Percentiles rank a stretch among this genome's conserved stretches.
These are phyloP conservation scores for Calameuta idolon DNA, from an alignment of 2,888 invertebrate genomes.

Conservation along the genomic window DNA sequence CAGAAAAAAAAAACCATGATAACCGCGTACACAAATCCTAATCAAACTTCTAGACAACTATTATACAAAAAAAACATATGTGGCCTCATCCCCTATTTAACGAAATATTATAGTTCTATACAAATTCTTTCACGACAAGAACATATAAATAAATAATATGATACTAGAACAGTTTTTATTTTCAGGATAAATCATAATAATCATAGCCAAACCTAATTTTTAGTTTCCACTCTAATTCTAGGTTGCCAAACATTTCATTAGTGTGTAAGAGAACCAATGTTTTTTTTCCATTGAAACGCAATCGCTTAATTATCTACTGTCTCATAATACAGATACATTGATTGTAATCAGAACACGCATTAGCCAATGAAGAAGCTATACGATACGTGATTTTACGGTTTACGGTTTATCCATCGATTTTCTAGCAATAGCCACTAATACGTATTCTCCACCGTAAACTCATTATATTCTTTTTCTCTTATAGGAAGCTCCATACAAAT, in stretches of 20 bases:
- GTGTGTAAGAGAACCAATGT: neutral
- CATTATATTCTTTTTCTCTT: slow-evolving; percentile 40
- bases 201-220: neutral
- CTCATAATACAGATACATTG: neutral
- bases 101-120: neutral
- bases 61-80: neutral
- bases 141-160: neutral
- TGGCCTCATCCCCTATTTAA: neutral
- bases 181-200: neutral
- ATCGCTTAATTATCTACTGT: neutral
- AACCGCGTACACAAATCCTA: neutral
- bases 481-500: slow-evolving; percentile 15
- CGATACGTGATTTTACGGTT: neutral
- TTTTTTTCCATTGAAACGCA: neutral
- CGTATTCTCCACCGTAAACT: slow-evolving; percentile 33
- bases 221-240: neutral
- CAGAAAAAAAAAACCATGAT: neutral
- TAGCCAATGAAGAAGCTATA: neutral
- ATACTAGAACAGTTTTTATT: neutral
- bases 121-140: neutral
- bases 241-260: neutral
- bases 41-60: neutral
- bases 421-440: slow-evolving; percentile 36
- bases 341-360: neutral
- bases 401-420: neutral